Evolutionary conservation across 2,888 invertebrate species (phyloP).

Genomic region (Hirtodrosophila duncani): DNA sequence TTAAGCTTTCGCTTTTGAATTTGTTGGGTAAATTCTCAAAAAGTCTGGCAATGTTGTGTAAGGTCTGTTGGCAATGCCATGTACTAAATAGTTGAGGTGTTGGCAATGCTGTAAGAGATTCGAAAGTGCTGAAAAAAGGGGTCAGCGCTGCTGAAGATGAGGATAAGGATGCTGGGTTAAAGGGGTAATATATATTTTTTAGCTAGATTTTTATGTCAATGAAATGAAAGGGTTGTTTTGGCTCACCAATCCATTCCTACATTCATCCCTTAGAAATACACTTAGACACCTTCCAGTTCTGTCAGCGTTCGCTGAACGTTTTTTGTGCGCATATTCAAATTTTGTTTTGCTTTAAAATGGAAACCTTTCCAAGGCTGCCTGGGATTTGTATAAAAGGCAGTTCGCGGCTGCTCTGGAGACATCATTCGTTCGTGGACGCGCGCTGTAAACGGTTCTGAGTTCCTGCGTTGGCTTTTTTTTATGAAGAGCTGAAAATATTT

Average conservation of each 20-base stretch:
- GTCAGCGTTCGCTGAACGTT: constrained; percentile 5
- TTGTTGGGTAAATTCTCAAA: neutral
- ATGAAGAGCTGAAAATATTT: too few relatives aligned
- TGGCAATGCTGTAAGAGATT: constrained; percentile 29
- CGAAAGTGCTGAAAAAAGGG: neutral
- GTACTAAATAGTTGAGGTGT: constrained; percentile 24
- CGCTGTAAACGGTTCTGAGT: constrained; percentile 12
- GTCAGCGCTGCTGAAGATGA: too few relatives aligned
- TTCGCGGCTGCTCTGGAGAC: neutral
- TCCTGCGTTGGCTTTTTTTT: neutral
- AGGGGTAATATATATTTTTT: constrained; percentile 16
- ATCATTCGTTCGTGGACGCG: constrained; percentile 37
- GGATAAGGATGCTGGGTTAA: too few relatives aligned
- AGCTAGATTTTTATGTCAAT: constrained; percentile 15
- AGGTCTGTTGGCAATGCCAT: constrained; percentile 9
- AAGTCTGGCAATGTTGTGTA: constrained; percentile 15
- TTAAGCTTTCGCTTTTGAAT: neutral
- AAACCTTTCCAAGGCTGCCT: constrained; percentile 37
- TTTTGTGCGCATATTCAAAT: constrained; percentile 75
- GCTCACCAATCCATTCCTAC: neutral
- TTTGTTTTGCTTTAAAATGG: constrained; percentile 55
- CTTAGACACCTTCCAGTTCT: constrained; percentile 26
- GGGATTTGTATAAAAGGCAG: constrained; percentile 55
- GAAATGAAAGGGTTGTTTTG: constrained; percentile 54
- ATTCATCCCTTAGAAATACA: constrained; percentile 22